Evolutionary conservation across 2,113 vertebrate genomes (phyloP).

Genomic region (Xiphophorus hellerii): DNA sequence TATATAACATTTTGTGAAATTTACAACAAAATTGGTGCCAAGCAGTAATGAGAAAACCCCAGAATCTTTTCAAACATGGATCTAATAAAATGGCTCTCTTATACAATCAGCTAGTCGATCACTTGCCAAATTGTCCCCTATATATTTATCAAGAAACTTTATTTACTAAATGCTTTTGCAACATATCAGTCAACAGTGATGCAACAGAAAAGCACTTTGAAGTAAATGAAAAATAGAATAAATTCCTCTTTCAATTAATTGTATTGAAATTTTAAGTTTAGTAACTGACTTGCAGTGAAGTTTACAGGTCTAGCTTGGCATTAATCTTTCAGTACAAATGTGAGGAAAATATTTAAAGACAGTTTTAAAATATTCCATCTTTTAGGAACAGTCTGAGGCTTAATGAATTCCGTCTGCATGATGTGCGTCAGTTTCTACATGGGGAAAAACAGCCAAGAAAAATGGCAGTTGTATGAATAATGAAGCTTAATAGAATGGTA

Average conservation of each 20-base stretch:
- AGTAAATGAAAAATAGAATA: not conserved
- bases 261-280: not conserved
- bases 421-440: conserved; percentile 50
- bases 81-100: too few relatives aligned
- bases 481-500: conserved; percentile 68
- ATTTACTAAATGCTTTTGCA: not conserved
- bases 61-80: too few relatives aligned
- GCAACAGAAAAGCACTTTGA: not conserved
- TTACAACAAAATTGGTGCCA: too few relatives aligned
- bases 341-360: conserved; percentile 7
- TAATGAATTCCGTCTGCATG: conserved; percentile 60
- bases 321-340: conserved; percentile 10
- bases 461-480: conserved; percentile 65
- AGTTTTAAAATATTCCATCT: conserved; percentile 34
- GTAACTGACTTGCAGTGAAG: conserved; percentile 19
- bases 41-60: too few relatives aligned
- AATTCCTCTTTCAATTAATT: not conserved
- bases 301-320: not conserved
- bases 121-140: not conserved
- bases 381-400: conserved; percentile 24
- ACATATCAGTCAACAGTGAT: not conserved
- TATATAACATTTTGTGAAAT: too few relatives aligned
- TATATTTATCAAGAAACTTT: not conserved
- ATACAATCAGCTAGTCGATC: too few relatives aligned
- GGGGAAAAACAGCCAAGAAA: conserved; percentile 57